Evolutionary conservation across 2,797 vertebrate genomes (phyloP).

Genomic region (Lerista edwardsae): DNA sequence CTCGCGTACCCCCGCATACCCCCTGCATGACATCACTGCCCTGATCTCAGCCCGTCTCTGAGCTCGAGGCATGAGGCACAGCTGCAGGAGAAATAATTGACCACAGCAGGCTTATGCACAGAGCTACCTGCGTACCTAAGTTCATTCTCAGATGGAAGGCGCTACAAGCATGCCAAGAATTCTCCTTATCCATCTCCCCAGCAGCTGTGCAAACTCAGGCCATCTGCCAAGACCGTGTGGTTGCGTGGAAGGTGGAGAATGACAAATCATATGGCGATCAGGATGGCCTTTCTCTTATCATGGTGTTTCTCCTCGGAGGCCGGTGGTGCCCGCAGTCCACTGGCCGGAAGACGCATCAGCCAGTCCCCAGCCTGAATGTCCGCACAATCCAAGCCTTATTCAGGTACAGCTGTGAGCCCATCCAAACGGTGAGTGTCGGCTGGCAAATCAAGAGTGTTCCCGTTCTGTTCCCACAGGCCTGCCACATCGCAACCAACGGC

Average conservation of each 20-base stretch:
- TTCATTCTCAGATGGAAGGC: conserved; percentile 34
- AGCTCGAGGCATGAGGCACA: neutral
- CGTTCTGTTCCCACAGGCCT: neutral
- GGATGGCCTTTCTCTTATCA: too few species aligned
- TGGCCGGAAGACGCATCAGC: too few species aligned
- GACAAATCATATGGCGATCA: neutral
- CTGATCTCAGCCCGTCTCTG: too few species aligned
- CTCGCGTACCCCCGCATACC: too few species aligned
- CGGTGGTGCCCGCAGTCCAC: too few species aligned
- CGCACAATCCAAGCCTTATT: too few species aligned
- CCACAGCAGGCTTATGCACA: neutral
- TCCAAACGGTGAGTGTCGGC: too few species aligned
- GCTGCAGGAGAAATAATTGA: neutral
- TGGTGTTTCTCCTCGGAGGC: too few species aligned
- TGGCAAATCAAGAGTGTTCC: too few species aligned
- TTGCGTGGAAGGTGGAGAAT: conserved; percentile 60
- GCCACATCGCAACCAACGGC: neutral
- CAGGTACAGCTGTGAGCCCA: too few species aligned
- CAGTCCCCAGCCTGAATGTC: too few species aligned
- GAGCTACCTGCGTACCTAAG: neutral
- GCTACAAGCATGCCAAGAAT: conserved; percentile 47
- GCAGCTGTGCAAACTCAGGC: conserved; percentile 68
- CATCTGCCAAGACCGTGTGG: conserved; percentile 61
- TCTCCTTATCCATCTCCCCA: conserved; percentile 35
- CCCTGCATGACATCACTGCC: too few species aligned